Evolutionary conservation across 1,140 invertebrate species (phyloP).

Genomic region (Ceratosolen fusciceps): DNA sequence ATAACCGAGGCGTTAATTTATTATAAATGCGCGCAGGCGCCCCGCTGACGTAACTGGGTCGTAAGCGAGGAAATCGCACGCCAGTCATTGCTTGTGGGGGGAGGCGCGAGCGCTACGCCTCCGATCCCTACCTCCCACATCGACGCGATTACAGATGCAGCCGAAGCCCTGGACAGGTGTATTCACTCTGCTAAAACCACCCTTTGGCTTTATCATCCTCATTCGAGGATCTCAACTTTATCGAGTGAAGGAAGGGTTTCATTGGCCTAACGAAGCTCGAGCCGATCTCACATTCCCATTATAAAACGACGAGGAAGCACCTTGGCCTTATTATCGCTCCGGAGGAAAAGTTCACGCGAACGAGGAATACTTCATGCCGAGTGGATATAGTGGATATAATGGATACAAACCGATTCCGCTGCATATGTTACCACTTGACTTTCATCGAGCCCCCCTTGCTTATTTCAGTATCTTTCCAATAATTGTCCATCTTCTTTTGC

Average conservation of each 20-base stretch:
- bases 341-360: not conserved
- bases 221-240: not conserved
- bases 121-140: not conserved
- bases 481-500: not conserved
- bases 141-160: too few species aligned
- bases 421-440: not conserved
- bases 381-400: not conserved
- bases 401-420: not conserved
- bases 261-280: not conserved
- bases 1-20: constrained; percentile 26
- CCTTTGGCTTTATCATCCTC: not conserved
- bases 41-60: not conserved
- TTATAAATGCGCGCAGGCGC: constrained; percentile 22
- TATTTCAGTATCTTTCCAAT: not conserved
- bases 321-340: not conserved
- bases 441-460: not conserved
- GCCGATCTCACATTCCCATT: not conserved
- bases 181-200: not conserved
- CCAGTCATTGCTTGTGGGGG: constrained; percentile 34
- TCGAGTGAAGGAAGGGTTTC: not conserved
- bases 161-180: too few species aligned
- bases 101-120: not conserved
- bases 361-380: not conserved
- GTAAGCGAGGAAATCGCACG: constrained; percentile 20
- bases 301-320: not conserved